These are phyloP conservation scores for Empis stercorea DNA, from an alignment of 2,888 invertebrate genomes.

Conservation along the genomic window DNA sequence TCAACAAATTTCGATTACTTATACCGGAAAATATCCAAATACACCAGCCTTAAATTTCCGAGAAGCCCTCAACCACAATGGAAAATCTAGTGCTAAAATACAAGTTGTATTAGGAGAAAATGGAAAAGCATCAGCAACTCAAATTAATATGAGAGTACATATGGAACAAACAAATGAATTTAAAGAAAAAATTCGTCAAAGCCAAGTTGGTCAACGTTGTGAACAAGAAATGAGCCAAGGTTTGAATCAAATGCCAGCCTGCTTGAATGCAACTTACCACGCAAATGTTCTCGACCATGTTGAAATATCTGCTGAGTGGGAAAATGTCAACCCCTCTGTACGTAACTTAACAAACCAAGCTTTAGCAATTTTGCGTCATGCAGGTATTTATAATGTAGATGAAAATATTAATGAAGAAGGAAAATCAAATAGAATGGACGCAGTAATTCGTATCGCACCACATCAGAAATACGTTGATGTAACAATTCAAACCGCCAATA, in stretches of 20 bases:
- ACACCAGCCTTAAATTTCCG: constrained; percentile 42
- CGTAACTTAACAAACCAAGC: constrained; percentile 38
- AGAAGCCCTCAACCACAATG: constrained; percentile 41
- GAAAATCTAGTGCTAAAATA: constrained; percentile 38
- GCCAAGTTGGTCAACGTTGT: constrained; percentile 39
- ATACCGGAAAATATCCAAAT: constrained; percentile 28
- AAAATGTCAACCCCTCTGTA: constrained; percentile 38
- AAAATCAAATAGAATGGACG: constrained; percentile 38
- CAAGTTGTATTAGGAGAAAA: constrained; percentile 41
- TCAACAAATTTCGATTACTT: constrained; percentile 38
- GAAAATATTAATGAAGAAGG: constrained; percentile 37
- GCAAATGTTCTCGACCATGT: constrained; percentile 43
- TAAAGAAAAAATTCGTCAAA: constrained; percentile 38
- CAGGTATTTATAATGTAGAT: constrained; percentile 39
- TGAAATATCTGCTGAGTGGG: constrained; percentile 38
- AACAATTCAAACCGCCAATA: constrained; percentile 35
- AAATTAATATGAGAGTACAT: constrained; percentile 37
- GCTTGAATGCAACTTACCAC: constrained; percentile 42
- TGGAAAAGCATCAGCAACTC: constrained; percentile 24
- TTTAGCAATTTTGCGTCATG: constrained; percentile 37
- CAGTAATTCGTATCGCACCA: constrained; percentile 37
- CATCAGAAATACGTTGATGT: constrained; percentile 38
- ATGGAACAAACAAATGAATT: constrained; percentile 40
- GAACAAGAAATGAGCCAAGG: constrained; percentile 33
- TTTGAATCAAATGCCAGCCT: constrained; percentile 43